Conservation (phyloP, 2,888 invertebrate species). For the Anticlea derivata region DNA sequence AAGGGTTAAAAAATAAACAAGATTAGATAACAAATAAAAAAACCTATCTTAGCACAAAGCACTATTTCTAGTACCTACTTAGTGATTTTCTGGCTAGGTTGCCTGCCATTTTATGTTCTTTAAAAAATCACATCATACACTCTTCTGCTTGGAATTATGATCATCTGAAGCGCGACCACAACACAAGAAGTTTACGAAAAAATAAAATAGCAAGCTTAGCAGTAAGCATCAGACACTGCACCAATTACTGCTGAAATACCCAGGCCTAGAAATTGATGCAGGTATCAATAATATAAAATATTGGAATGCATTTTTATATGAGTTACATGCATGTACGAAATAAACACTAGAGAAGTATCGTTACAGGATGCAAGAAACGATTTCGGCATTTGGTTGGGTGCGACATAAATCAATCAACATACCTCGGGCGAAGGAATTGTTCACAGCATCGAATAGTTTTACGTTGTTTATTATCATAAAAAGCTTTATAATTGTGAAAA, state of each 20-base stretch:
- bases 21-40: too few relatives aligned
- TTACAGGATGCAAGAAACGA: constrained; percentile 6
- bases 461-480: background rate
- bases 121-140: too few relatives aligned
- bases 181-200: too few relatives aligned
- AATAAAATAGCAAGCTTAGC: background rate
- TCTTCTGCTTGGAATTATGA: too few relatives aligned
- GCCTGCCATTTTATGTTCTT: too few relatives aligned
- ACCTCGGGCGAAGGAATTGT: constrained; percentile 40
- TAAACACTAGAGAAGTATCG: background rate
- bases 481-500: constrained; percentile 14
- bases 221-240: constrained; percentile 1
- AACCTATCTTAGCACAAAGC: too few relatives aligned
- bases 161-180: too few relatives aligned
- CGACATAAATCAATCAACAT: constrained; percentile 39
- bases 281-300: background rate
- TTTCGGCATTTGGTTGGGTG: constrained; percentile 35
- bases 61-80: too few relatives aligned
- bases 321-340: background rate
- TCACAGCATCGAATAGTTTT: constrained; percentile 6
- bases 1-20: too few relatives aligned
- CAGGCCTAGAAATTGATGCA: too few relatives aligned
- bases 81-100: too few relatives aligned
- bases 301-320: background rate
- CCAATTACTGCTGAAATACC: constrained; percentile 1